Conservation (phyloP, 2,797 vertebrate genomes). For the Gallinago nigripennis region DNA sequence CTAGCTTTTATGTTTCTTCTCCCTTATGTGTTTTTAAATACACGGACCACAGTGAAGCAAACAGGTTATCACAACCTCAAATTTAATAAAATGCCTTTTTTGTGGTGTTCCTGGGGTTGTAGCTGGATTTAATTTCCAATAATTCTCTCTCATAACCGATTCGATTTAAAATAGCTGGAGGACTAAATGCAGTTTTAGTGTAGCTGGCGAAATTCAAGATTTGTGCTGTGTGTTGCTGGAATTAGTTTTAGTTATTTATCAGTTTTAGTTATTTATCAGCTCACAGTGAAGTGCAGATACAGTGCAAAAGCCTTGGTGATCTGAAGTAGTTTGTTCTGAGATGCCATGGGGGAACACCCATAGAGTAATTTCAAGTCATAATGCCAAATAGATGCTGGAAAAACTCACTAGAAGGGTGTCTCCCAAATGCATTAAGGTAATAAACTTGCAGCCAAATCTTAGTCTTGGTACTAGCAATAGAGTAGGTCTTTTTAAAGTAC, state of each 20-base stretch:
- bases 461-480: background rate
- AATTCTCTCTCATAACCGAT: background rate
- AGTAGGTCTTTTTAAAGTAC: background rate
- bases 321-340: background rate
- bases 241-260: background rate
- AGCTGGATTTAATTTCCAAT: background rate
- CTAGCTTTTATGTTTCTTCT: background rate
- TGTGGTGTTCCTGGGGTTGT: background rate
- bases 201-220: background rate
- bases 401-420: background rate
- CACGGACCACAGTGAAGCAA: background rate
- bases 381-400: background rate
- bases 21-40: background rate
- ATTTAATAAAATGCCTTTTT: background rate
- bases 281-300: background rate
- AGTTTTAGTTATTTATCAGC: background rate
- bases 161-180: slow-evolving; percentile 6
- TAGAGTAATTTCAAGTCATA: background rate
- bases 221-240: background rate
- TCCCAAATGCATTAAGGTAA: background rate
- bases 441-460: background rate
- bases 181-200: background rate
- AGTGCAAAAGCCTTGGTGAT: background rate
- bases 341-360: background rate
- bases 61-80: background rate